Conservation (phyloP, 2,888 invertebrate genomes). For the Diarsia rubi region DNA sequence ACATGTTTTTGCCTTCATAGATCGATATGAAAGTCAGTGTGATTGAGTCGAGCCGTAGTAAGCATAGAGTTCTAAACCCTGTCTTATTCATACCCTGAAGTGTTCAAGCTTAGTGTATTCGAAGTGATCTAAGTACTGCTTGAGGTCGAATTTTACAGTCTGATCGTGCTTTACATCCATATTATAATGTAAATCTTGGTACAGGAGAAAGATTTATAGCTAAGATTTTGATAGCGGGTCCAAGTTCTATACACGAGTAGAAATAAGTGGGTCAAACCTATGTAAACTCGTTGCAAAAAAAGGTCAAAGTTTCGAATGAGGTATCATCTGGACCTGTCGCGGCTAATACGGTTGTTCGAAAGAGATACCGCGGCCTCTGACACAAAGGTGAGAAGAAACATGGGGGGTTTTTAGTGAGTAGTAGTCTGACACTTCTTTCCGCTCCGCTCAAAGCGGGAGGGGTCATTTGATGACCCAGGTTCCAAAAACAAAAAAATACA, state of each 20-base stretch:
- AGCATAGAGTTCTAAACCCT: not conserved
- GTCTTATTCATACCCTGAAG: slow-evolving; percentile 23
- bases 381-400: too few species aligned
- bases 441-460: too few species aligned
- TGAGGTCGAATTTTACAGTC: slow-evolving; percentile 9
- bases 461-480: too few species aligned
- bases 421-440: too few species aligned
- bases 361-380: too few species aligned
- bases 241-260: not conserved
- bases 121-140: slow-evolving; percentile 11
- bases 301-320: not conserved
- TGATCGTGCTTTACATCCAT: slow-evolving; percentile 3
- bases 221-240: not conserved
- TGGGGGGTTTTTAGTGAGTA: too few species aligned
- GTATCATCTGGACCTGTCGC: not conserved
- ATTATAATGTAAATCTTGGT: not conserved
- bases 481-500: too few species aligned
- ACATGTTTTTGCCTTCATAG: not conserved
- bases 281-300: not conserved
- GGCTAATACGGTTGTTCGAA: too few species aligned
- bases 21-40: not conserved
- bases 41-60: not conserved
- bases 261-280: not conserved
- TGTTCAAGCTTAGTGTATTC: slow-evolving; percentile 10
- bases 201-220: not conserved